A percentile compares a stretch with the other conserved stretches of the same genome.
Evolutionary conservation across 2,113 vertebrate genomes (phyloP).

Genomic region (Epinephelus moara): DNA sequence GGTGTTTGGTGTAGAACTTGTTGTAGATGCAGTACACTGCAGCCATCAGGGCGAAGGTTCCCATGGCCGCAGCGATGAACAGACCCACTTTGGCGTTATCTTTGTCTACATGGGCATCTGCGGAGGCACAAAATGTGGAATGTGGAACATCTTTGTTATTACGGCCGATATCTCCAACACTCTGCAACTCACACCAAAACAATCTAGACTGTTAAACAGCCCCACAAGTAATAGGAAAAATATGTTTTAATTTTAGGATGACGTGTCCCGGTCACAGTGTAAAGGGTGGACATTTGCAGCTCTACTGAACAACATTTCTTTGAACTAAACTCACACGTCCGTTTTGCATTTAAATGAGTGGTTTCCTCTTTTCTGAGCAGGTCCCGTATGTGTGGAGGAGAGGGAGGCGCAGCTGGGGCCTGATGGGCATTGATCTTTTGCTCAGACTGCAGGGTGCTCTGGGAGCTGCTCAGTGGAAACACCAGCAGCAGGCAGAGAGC

Average conservation of each 20-base stretch:
- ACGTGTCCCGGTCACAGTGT: not conserved
- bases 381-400: constrained; percentile 41
- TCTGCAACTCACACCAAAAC: too few species aligned
- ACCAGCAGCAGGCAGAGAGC: constrained; percentile 69
- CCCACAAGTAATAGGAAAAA: too few species aligned
- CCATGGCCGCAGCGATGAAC: constrained; percentile 82
- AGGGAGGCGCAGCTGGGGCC: constrained; percentile 35
- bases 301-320: not conserved
- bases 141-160: not conserved
- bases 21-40: constrained; percentile 84
- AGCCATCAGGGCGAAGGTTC: constrained; percentile 81
- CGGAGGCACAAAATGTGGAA: not conserved
- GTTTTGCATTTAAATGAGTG: constrained; percentile 50
- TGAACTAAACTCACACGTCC: constrained; percentile 61
- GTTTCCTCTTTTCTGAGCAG: constrained; percentile 54
- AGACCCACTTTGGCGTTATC: constrained; percentile 77
- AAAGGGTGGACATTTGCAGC: not conserved
- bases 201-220: too few species aligned
- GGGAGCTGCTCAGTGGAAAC: constrained; percentile 69
- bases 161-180: too few species aligned
- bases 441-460: constrained; percentile 67
- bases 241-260: too few species aligned
- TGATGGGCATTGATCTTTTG: constrained; percentile 33
- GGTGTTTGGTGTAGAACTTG: constrained; percentile 84
- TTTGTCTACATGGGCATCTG: constrained; percentile 70